These are phyloP conservation scores for Sebastes matsubarae DNA, from an alignment of 2,797 vertebrate genomes.

Conservation along the genomic window DNA sequence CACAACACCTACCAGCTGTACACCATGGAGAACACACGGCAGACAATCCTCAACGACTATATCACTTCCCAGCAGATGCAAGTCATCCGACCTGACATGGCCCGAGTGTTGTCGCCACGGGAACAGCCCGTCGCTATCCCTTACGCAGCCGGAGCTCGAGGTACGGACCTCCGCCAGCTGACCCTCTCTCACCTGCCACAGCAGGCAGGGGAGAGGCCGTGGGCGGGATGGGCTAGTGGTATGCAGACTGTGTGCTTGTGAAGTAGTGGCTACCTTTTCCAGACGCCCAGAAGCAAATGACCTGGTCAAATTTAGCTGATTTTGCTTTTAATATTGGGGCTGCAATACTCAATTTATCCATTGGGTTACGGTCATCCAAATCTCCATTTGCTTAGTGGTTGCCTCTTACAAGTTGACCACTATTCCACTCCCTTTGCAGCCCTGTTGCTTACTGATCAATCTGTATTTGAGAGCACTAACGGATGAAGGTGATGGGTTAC, in stretches of 20 bases:
- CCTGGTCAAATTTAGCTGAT: conserved; percentile 74
- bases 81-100: conserved; percentile 91
- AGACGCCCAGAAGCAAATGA: conserved; percentile 87
- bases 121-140: conserved; percentile 91
- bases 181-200: conserved; percentile 36
- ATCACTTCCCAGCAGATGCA: conserved; percentile 99
- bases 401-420: conserved; percentile 71
- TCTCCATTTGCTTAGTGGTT: conserved; percentile 69
- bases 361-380: conserved; percentile 54
- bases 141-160: conserved; percentile 89
- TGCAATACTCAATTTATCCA: conserved; percentile 60
- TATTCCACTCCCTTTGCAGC: conserved; percentile 71
- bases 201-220: conserved; percentile 18
- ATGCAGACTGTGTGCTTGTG: conserved; percentile 72
- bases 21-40: conserved; percentile 98
- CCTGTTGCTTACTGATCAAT: conserved; percentile 65
- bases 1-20: conserved; percentile 98
- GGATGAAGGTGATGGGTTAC: conserved; percentile 69
- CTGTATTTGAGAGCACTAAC: conserved; percentile 67
- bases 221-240: conserved; percentile 52
- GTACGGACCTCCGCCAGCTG: conserved; percentile 74
- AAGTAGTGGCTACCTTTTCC: conserved; percentile 88
- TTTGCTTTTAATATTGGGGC: conserved; percentile 65
- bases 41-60: conserved; percentile 99
- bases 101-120: conserved; percentile 91